Evolutionary conservation across 2,888 invertebrate species (phyloP).

Genomic region (Bruchidius siliquastri): DNA sequence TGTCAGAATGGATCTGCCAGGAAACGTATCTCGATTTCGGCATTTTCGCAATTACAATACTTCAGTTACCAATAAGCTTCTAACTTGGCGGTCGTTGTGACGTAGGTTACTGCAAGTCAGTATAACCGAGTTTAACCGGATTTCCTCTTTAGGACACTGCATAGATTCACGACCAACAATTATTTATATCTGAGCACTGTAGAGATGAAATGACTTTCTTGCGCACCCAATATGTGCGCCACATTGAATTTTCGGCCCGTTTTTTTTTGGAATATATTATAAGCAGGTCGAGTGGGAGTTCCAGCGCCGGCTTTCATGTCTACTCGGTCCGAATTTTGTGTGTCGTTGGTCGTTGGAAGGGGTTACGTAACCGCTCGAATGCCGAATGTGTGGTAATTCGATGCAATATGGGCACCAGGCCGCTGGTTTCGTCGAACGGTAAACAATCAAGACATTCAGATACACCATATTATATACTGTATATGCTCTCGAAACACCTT

Average conservation of each 20-base stretch:
- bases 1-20: too few relatives aligned
- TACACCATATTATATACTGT: too few relatives aligned
- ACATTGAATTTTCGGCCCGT: neutral
- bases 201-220: neutral
- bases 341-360: neutral
- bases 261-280: neutral
- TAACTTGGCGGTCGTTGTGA: too few relatives aligned
- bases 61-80: too few relatives aligned
- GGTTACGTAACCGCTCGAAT: neutral
- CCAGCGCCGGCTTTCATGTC: neutral
- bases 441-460: neutral
- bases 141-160: too few relatives aligned
- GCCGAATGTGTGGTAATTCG: neutral
- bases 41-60: too few relatives aligned
- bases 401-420: neutral
- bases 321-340: neutral
- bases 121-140: too few relatives aligned
- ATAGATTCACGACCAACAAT: neutral
- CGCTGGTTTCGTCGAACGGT: neutral
- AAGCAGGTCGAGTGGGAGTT: neutral
- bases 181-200: neutral
- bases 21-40: too few relatives aligned
- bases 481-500: too few relatives aligned
- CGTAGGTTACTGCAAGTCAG: too few relatives aligned
- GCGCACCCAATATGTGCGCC: neutral